Evolutionary conservation across 1,140 invertebrate genomes (phyloP).

Genomic region (Metopolophium dirhodum): DNA sequence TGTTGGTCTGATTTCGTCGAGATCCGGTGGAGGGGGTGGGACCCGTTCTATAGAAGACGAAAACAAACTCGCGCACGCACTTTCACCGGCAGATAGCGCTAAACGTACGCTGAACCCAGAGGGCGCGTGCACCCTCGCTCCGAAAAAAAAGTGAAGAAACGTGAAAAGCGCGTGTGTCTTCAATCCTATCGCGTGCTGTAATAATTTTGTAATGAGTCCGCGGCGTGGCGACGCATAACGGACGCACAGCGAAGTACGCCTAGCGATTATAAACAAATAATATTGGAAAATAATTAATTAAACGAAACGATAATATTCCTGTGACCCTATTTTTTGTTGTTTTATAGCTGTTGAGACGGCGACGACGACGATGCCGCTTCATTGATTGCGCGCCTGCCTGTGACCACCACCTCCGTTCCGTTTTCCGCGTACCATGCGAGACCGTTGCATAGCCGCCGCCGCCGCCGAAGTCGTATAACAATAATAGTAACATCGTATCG

Average conservation of each 20-base stretch:
- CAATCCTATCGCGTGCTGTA: not conserved
- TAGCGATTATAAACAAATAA: not conserved
- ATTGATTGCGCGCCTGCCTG: conserved; percentile 27
- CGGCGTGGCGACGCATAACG: no score
- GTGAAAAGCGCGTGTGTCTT: not conserved
- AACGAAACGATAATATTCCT: not conserved
- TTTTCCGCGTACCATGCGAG: conserved; percentile 26
- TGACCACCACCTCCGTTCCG: not conserved
- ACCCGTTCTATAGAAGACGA: not conserved
- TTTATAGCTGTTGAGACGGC: not conserved
- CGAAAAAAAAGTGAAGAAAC: not conserved
- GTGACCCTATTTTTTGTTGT: not conserved
- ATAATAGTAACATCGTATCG: not conserved
- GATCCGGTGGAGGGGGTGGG: not conserved
- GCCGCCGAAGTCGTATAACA: not conserved
- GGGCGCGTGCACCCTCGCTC: not conserved
- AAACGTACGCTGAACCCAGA: not conserved
- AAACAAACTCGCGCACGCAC: not conserved
- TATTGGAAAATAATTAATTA: not conserved
- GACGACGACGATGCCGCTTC: not conserved
- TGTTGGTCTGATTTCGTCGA: not conserved
- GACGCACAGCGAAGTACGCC: not conserved
- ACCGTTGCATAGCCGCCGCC: not conserved
- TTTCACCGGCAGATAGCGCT: not conserved
- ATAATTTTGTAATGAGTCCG: not conserved